Conservation (phyloP, 53 echinoderm and acorn worm species). For the Paelopatides confundens region DNA sequence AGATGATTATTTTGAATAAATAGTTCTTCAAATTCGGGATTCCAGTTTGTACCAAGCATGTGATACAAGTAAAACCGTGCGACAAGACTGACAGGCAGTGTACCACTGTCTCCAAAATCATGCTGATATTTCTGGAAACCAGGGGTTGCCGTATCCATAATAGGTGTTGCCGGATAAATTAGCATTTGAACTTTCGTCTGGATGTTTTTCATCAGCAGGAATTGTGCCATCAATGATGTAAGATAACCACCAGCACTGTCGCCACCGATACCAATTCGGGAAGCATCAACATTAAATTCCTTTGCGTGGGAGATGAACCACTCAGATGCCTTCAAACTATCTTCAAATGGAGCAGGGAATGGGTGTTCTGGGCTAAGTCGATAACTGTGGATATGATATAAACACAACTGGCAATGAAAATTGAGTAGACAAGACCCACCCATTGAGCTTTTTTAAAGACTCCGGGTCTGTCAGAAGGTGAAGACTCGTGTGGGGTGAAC, state of each 20-base stretch:
- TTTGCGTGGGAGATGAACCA: conserved; percentile 76
- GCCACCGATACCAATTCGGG: conserved; percentile 69
- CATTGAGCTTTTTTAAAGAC: too few relatives aligned
- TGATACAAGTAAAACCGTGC: not conserved
- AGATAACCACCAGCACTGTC: conserved; percentile 83
- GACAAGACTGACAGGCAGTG: not conserved
- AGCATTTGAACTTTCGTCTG: conserved; percentile 70
- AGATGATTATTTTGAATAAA: conserved; percentile 61
- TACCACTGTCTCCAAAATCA: conserved; percentile 17
- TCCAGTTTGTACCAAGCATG: not conserved
- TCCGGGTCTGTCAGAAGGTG: too few relatives aligned
- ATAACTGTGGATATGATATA: conserved; percentile 51
- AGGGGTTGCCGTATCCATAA: conserved; percentile 70
- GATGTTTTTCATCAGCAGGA: conserved; percentile 55
- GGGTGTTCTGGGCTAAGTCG: conserved; percentile 74
- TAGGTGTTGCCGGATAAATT: conserved; percentile 68
- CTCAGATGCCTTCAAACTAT: conserved; percentile 67
- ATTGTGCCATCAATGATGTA: conserved; percentile 65
- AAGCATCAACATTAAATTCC: conserved; percentile 61
- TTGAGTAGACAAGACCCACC: too few relatives aligned
- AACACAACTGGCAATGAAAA: too few relatives aligned
- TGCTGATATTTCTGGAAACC: conserved; percentile 11
- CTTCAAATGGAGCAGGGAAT: conserved; percentile 72
- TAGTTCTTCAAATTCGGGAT: not conserved
- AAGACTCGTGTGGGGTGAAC: too few relatives aligned